A percentile compares a stretch with the other conserved stretches of the same genome.
Evolutionary conservation across 2,797 vertebrate species (phyloP).

Genomic region (Coreius guichenoti): DNA sequence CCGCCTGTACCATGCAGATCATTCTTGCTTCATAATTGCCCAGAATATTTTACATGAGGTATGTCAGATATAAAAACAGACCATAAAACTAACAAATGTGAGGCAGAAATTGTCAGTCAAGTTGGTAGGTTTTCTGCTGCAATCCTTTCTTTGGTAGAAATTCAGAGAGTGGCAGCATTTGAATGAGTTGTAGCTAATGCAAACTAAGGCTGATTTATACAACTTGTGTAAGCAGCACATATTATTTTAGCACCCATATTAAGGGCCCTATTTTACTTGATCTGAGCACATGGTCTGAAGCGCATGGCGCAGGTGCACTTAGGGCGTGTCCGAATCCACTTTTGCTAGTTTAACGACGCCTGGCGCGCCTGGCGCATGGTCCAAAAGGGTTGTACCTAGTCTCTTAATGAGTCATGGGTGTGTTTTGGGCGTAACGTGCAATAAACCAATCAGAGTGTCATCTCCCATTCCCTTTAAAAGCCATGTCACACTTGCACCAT

Average conservation of each 20-base stretch:
- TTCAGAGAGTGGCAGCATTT: neutral
- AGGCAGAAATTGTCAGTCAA: neutral
- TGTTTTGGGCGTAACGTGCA: too few species aligned
- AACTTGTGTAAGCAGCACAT: neutral
- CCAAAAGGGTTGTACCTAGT: too few species aligned
- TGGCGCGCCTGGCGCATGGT: too few species aligned
- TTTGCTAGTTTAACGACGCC: too few species aligned
- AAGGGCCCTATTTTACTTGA: neutral
- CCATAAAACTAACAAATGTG: neutral
- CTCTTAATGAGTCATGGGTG: too few species aligned
- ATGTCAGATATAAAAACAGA: neutral
- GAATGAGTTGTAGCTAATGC: neutral
- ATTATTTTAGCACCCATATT: neutral
- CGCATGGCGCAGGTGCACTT: too few species aligned
- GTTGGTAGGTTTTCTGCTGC: neutral
- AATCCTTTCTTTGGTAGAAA: neutral
- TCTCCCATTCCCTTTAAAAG: too few species aligned
- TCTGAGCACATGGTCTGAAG: too few species aligned
- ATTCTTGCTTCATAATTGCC: conserved; percentile 5
- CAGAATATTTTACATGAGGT: conserved; percentile 7
- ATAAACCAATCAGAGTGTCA: too few species aligned
- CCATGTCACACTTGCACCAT: too few species aligned
- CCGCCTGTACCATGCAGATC: neutral
- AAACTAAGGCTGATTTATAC: neutral
- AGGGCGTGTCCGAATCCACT: too few species aligned